A percentile compares a stretch with the other conserved stretches of the same genome.
Evolutionary conservation across 2,797 vertebrate species (phyloP).

Genomic region (Arctocebus calabarensis): DNA sequence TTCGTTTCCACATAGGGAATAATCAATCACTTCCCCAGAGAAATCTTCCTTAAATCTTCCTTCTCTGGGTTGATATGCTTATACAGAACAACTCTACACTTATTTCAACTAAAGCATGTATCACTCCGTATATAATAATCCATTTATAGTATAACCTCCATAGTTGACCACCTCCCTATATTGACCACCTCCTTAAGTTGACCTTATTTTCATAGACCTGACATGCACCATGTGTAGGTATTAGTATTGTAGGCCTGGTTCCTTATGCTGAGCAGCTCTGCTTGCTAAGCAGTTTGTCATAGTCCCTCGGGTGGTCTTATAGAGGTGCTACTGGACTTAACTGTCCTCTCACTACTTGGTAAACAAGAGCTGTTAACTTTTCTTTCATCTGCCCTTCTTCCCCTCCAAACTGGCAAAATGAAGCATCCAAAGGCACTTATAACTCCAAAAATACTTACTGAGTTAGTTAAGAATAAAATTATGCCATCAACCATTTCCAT

Average conservation of each 20-base stretch:
- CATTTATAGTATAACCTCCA: neutral
- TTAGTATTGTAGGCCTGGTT: too few species aligned
- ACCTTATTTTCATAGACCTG: too few species aligned
- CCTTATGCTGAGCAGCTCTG: too few species aligned
- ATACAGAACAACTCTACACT: neutral
- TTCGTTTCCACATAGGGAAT: neutral
- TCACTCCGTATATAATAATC: neutral
- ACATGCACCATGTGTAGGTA: too few species aligned
- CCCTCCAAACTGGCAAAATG: neutral
- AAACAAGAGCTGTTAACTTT: neutral
- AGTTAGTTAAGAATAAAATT: neutral
- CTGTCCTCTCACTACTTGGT: neutral
- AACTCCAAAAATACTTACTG: neutral
- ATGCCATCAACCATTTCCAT: neutral
- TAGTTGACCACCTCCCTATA: too few species aligned
- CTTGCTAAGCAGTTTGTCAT: too few species aligned
- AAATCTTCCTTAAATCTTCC: neutral
- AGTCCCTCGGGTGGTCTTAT: too few species aligned
- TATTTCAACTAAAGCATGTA: neutral
- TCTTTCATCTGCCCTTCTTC: neutral
- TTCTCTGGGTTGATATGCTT: neutral
- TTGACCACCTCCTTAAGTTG: too few species aligned
- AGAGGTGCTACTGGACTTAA: neutral
- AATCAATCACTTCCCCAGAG: neutral
- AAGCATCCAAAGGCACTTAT: neutral